phyloP scores from a whole-genome alignment of 2,113 vertebrate species.

The Percopsis transmontana region DNA sequence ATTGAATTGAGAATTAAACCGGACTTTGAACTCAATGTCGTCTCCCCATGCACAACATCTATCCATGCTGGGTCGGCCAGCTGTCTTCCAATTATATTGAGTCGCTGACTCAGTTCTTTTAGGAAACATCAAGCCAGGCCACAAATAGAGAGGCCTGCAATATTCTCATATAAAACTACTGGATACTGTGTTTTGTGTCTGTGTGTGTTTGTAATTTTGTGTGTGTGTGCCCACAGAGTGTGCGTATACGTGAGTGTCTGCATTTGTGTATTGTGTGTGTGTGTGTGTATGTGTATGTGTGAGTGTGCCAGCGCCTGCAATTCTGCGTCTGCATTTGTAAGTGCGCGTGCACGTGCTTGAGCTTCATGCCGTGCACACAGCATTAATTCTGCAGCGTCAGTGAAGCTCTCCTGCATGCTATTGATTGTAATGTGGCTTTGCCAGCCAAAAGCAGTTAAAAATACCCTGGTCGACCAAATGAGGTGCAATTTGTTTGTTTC shows the following conservation, averaged over 20 bases:
- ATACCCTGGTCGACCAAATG: conserved; percentile 70
- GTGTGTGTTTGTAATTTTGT: background rate
- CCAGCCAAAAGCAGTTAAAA: conserved; percentile 77
- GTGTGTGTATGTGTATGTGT: background rate
- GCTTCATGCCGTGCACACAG: conserved; percentile 24
- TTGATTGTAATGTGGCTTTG: conserved; percentile 66
- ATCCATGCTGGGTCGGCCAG: background rate
- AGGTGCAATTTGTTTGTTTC: conserved; percentile 84
- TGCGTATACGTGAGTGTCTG: background rate
- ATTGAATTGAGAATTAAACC: no score
- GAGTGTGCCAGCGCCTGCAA: background rate
- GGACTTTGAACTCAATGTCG: background rate
- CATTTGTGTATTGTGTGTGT: background rate
- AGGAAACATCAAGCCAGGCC: conserved; percentile 54
- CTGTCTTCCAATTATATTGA: conserved; percentile 13
- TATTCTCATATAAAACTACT: conserved; percentile 57
- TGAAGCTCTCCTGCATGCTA: conserved; percentile 64
- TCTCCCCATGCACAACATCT: background rate
- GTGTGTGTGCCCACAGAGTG: background rate
- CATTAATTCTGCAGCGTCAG: conserved; percentile 65
- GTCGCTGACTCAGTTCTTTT: conserved; percentile 57
- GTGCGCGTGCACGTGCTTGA: background rate
- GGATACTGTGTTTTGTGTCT: conserved; percentile 46
- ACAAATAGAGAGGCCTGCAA: conserved; percentile 44
- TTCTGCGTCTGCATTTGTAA: conserved; percentile 1